Evolutionary conservation across 2,113 vertebrate genomes (phyloP).

Genomic region (Mustelus asterias): DNA sequence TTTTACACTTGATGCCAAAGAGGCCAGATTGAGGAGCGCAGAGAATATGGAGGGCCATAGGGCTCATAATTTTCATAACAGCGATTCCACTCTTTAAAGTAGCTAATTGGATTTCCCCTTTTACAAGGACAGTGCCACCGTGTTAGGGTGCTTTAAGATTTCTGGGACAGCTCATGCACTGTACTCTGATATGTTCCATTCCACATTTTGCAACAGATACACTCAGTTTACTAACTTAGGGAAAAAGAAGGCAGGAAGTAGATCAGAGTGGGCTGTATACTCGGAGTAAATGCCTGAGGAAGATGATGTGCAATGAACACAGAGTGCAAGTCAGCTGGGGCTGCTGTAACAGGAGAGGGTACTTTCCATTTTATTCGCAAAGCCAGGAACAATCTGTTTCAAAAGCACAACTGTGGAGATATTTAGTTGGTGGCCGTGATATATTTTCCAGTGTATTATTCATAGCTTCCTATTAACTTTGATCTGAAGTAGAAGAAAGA

Average conservation of each 20-base stretch:
- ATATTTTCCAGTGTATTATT: no score
- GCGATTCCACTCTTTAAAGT: not conserved
- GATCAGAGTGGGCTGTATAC: not conserved
- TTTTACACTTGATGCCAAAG: no score
- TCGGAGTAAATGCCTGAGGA: not conserved
- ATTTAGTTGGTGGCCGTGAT: not conserved
- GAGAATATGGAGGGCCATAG: not conserved
- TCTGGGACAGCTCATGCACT: not conserved
- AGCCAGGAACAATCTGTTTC: not conserved
- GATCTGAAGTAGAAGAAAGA: no score
- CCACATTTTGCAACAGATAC: not conserved
- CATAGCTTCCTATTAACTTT: no score
- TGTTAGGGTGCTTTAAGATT: not conserved
- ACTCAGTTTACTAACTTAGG: not conserved
- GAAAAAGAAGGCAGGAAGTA: not conserved
- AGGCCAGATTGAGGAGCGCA: no score
- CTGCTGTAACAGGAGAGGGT: not conserved
- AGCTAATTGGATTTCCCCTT: not conserved
- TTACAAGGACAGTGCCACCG: not conserved
- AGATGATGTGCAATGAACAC: not conserved
- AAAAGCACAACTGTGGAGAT: not conserved
- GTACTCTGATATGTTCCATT: not conserved
- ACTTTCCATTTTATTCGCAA: not conserved
- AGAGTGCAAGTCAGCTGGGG: not conserved
- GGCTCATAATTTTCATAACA: not conserved